These are phyloP conservation scores for Simalia tracyae DNA, from an alignment of 2,797 vertebrate genomes.

Conservation along the genomic window DNA sequence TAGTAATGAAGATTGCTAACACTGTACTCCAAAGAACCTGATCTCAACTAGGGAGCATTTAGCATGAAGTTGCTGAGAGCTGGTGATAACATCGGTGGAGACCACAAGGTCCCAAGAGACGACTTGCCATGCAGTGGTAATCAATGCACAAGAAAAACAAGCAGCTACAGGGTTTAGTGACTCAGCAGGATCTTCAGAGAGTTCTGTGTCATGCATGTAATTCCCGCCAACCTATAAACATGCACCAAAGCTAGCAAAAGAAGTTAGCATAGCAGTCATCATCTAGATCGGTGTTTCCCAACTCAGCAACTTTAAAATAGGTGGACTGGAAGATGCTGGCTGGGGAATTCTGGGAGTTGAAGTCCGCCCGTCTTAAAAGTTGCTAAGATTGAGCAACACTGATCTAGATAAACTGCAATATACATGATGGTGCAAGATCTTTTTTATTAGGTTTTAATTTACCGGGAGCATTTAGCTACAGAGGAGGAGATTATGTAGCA, in stretches of 20 bases:
- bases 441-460: background rate
- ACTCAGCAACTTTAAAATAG: background rate
- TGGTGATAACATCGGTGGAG: background rate
- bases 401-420: background rate
- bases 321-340: background rate
- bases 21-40: background rate
- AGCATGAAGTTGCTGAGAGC: background rate
- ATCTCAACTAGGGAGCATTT: background rate
- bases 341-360: background rate
- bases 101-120: background rate
- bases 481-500: background rate
- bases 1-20: background rate
- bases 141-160: conserved; percentile 2
- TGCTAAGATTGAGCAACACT: background rate
- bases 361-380: background rate
- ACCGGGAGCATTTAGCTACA: background rate
- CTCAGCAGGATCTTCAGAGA: background rate
- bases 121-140: background rate
- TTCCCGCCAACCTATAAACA: background rate
- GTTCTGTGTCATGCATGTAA: background rate
- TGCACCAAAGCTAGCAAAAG: background rate
- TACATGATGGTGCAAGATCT: background rate
- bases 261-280: background rate
- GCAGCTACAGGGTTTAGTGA: fast-evolving
- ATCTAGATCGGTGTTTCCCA: background rate